Evolutionary conservation across 1,140 invertebrate species (phyloP), one percentile per base, ranked within the genome.

Genomic region (Hycleus cichorii): DNA sequence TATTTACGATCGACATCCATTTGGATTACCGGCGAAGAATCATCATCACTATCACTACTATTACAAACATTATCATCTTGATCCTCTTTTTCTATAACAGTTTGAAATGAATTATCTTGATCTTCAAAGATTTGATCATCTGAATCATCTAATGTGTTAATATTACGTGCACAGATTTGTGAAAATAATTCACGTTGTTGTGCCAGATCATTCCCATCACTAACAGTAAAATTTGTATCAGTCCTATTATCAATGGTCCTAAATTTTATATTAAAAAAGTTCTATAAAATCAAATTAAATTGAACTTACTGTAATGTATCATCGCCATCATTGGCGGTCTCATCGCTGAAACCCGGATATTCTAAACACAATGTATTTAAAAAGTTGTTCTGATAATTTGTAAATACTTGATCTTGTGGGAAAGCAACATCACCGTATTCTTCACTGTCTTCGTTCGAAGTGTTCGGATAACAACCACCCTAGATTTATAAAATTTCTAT

Each of bases 301-400:
- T 1, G 25, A 46, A 64, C 71, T 68, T 64, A 72, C 71, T 80
- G 79, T 73, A 65, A 82, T 69, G 77, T 78, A 63, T 84, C 83
- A 61, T 87, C 82, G 3, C 77, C 78, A 64, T 85, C 82, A 62
- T 78, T 81, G 64, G 84, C 85, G 51, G 85, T 81, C 60, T 86
- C 80, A 65, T 87, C 83, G 63, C 81, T 80, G 65, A 81, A 85
- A 32, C 83, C 67, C 43, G 64, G 82, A 71, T 82, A 86, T 59
- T 84, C 83, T 8, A 70, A 65, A 49, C 60, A 68, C 11, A 62
- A 60, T 3, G 59, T 43, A 11, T 56, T 60, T 9, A 69, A 26
- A 46, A 69, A 58, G 39, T 70, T 65, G 47, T 64, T 63, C 46
- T 72, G 68, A 56, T 69, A 72, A 45, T 39, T 7, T 49, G 32